Evolutionary conservation across 2,888 invertebrate genomes (phyloP).

Genomic region (Oithona nana): DNA sequence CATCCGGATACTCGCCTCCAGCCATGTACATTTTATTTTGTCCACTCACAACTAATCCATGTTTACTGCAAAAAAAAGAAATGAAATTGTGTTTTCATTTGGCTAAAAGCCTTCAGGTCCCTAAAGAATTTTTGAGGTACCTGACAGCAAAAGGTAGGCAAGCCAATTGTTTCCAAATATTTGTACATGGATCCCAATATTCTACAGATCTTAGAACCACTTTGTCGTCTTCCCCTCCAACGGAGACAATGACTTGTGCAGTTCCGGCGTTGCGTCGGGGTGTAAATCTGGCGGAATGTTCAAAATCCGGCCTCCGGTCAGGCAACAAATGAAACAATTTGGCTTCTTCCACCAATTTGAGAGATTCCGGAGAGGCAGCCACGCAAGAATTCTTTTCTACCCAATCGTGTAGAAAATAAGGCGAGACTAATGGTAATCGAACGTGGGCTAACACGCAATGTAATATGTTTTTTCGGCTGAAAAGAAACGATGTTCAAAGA

Average conservation of each 20-base stretch:
- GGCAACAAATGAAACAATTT: constrained; percentile 31
- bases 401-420: constrained; percentile 33
- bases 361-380: constrained; percentile 27
- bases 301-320: constrained; percentile 29
- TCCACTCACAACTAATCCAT: constrained; percentile 33
- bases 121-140: constrained; percentile 20
- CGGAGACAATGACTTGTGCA: constrained; percentile 28
- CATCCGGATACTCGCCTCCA: constrained; percentile 35
- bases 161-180: constrained; percentile 30
- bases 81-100: not conserved
- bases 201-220: constrained; percentile 33
- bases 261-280: constrained; percentile 28
- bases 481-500: not conserved
- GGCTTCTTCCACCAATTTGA: constrained; percentile 31
- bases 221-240: constrained; percentile 35
- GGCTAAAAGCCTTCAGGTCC: not conserved
- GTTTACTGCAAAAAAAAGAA: constrained; percentile 27
- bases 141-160: constrained; percentile 34
- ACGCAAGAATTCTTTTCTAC: constrained; percentile 29
- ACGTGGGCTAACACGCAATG: constrained; percentile 30
- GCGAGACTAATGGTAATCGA: constrained; percentile 31
- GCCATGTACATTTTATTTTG: constrained; percentile 31
- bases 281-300: constrained; percentile 26
- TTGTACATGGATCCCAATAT: constrained; percentile 30
- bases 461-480: constrained; percentile 21